Evolutionary conservation across 2,888 invertebrate genomes (phyloP).

Genomic region (Diloba caeruleocephala): DNA sequence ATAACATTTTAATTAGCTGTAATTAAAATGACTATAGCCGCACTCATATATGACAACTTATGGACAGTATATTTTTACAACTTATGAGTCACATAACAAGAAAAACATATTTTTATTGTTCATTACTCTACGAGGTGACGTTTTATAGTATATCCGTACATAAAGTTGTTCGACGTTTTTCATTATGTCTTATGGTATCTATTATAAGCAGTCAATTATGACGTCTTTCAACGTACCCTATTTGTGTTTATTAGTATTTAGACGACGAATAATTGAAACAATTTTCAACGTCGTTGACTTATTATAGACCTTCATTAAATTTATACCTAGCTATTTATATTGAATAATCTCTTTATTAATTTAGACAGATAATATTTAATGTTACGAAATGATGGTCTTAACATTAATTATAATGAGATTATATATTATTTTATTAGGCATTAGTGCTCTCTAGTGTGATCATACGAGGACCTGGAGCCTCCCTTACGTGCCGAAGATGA

Average conservation of each 20-base stretch:
- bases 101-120: no score
- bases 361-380: neutral
- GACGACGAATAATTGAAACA: neutral
- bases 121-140: slow-evolving; percentile 9
- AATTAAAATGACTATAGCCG: no score
- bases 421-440: no score
- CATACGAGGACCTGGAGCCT: no score
- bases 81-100: no score
- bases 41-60: no score
- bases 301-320: slow-evolving; percentile 1
- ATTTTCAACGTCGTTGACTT: neutral
- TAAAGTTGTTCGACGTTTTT: neutral
- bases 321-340: neutral
- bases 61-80: no score
- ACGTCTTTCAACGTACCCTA: neutral
- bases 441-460: no score
- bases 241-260: slow-evolving; percentile 2
- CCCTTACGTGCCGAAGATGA: no score
- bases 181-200: slow-evolving; percentile 12
- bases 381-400: no score
- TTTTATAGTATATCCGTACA: slow-evolving; percentile 15
- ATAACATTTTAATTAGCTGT: no score
- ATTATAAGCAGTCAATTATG: slow-evolving; percentile 5
- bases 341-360: neutral
- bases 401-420: no score